phyloP scores from a whole-genome alignment of 2,888 invertebrate species.

The Gisinianus flammeolus region DNA sequence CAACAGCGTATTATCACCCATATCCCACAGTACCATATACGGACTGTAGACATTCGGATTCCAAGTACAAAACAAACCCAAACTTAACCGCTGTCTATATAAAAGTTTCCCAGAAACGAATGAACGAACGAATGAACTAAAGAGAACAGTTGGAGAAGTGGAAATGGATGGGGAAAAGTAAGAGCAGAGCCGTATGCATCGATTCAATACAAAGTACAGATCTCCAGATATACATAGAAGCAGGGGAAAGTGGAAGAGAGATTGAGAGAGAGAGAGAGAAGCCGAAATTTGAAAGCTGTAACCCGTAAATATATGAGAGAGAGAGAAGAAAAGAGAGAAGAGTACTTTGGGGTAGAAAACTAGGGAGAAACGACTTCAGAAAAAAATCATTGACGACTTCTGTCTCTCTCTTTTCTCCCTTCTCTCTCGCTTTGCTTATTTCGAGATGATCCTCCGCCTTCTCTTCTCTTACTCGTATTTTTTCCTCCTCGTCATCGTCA shows the following conservation, averaged over 20 bases:
- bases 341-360: slow-evolving; percentile 22
- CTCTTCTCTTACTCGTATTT: neutral
- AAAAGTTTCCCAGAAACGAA: too few species aligned
- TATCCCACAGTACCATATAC: too few species aligned
- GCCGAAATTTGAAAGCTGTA: neutral
- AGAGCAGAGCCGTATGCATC: neutral
- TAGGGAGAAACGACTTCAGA: slow-evolving; percentile 34
- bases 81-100: too few species aligned
- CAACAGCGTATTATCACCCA: too few species aligned
- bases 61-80: too few species aligned
- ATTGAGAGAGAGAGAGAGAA: slow-evolving; percentile 12
- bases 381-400: slow-evolving; percentile 23
- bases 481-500: neutral
- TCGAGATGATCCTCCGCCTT: too few species aligned
- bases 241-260: neutral
- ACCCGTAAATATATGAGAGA: neutral
- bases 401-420: neutral
- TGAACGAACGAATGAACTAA: too few species aligned
- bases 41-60: too few species aligned
- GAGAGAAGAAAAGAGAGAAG: slow-evolving; percentile 1
- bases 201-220: neutral
- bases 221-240: slow-evolving; percentile 4
- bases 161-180: neutral
- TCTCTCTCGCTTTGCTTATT: too few species aligned
- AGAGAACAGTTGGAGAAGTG: neutral